A percentile compares a stretch with the other conserved stretches of the same genome.
phyloP scores from a whole-genome alignment of 2,113 vertebrate species.

The Pristiophorus japonicus region DNA sequence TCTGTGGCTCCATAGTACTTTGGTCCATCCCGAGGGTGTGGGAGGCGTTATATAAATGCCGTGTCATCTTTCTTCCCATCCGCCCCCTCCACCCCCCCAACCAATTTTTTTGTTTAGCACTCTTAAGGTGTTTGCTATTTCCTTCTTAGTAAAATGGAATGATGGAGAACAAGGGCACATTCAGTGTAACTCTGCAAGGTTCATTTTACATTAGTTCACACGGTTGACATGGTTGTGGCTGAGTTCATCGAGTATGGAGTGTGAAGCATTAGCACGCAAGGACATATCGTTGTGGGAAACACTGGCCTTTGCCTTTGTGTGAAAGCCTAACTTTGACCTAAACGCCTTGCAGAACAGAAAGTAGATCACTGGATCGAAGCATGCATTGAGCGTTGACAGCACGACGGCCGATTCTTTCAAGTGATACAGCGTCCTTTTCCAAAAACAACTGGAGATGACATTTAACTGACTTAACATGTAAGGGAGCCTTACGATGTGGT shows the following conservation, averaged over 20 bases:
- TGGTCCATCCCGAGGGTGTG: not conserved
- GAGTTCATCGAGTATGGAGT: not conserved
- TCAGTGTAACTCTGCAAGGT: not conserved
- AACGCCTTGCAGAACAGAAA: slow-evolving; percentile 45
- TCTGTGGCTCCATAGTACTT: not conserved
- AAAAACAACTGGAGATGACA: slow-evolving; percentile 1
- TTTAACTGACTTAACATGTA: slow-evolving; percentile 44
- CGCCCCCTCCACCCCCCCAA: too few species aligned
- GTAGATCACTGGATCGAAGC: slow-evolving; percentile 45
- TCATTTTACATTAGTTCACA: not conserved
- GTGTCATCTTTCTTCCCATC: not conserved
- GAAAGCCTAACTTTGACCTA: slow-evolving; percentile 41
- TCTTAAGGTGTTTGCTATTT: too few species aligned
- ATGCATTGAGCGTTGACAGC: slow-evolving; percentile 58
- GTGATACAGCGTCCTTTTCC: slow-evolving; percentile 41
- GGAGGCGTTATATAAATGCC: not conserved
- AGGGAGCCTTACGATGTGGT: slow-evolving; percentile 57
- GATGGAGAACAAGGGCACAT: not conserved
- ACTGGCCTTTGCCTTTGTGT: not conserved
- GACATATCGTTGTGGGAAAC: not conserved
- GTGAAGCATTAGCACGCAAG: not conserved
- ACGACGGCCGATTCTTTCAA: slow-evolving; percentile 53
- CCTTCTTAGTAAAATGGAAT: not conserved
- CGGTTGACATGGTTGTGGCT: not conserved
- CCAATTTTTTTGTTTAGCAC: not conserved